phyloP scores from a whole-genome alignment of 1,140 invertebrate genomes.

The Amyelois transitella region DNA sequence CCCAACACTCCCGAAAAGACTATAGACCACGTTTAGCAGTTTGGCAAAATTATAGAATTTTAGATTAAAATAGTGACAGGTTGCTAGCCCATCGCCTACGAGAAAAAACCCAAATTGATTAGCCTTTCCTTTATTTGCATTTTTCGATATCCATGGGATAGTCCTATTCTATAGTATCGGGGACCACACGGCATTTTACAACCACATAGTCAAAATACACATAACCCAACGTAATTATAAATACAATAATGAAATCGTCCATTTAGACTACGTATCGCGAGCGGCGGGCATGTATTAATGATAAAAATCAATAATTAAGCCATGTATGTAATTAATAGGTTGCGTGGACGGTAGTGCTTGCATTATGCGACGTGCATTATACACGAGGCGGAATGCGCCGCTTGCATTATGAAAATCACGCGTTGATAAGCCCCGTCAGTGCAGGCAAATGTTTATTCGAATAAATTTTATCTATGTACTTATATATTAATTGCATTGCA shows the following conservation, averaged over 20 bases:
- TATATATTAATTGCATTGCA: not conserved
- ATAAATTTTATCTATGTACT: not conserved
- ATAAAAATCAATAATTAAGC: slow-evolving; percentile 29
- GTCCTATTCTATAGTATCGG: too few relatives aligned
- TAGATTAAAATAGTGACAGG: too few relatives aligned
- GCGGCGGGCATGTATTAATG: slow-evolving; percentile 15
- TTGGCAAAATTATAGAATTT: too few relatives aligned
- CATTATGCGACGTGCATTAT: slow-evolving; percentile 15
- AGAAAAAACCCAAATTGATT: too few relatives aligned
- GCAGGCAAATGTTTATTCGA: not conserved
- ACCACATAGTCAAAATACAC: too few relatives aligned
- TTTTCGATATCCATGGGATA: too few relatives aligned
- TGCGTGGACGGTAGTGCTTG: slow-evolving; percentile 13
- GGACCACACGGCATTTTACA: too few relatives aligned
- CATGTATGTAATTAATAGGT: slow-evolving; percentile 26
- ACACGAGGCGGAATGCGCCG: slow-evolving; percentile 6
- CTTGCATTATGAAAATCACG: slow-evolving; percentile 21
- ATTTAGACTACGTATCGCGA: slow-evolving; percentile 3
- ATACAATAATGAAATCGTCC: slow-evolving; percentile 4
- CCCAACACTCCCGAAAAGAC: too few relatives aligned
- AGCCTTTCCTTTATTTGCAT: too few relatives aligned
- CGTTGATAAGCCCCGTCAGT: slow-evolving; percentile 12
- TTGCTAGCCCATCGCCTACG: too few relatives aligned
- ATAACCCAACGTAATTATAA: too few relatives aligned
- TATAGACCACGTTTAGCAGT: too few relatives aligned